phyloP scores from a whole-genome alignment of 1,140 invertebrate genomes.

The Drosophila kohkoa region DNA sequence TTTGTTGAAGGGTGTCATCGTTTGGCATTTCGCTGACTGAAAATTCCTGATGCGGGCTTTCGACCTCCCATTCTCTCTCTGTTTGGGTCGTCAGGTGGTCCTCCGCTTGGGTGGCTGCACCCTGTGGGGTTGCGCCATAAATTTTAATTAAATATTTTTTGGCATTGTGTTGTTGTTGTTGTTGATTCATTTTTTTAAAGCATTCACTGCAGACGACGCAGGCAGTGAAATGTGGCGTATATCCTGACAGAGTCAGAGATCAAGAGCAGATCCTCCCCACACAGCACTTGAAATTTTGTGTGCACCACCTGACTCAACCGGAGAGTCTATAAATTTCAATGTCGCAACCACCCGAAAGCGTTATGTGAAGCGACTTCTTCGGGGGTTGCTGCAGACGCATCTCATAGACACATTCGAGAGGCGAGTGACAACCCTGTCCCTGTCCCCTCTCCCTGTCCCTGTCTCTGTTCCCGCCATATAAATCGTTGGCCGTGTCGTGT shows the following conservation, averaged over 20 bases:
- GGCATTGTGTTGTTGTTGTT: constrained; percentile 36
- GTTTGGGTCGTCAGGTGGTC: constrained; percentile 30
- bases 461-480: constrained; percentile 51
- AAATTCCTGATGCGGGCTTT: constrained; percentile 23
- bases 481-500: constrained; percentile 61
- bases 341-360: constrained; percentile 49
- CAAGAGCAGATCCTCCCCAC: constrained; percentile 38
- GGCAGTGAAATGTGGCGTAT: constrained; percentile 48
- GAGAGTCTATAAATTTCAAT: constrained; percentile 73
- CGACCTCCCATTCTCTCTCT: too few relatives aligned
- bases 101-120: constrained; percentile 47
- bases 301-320: constrained; percentile 49
- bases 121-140: constrained; percentile 72
- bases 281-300: background rate
- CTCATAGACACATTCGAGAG: constrained; percentile 14
- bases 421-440: constrained; percentile 52
- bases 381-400: constrained; percentile 34
- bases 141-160: constrained; percentile 83
- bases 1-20: constrained; percentile 51
- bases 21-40: constrained; percentile 38
- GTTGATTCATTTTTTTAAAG: constrained; percentile 24
- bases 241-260: constrained; percentile 43
- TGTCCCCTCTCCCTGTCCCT: background rate
- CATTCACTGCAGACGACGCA: background rate
- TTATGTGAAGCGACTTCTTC: constrained; percentile 17